These are phyloP conservation scores for Damaliscus lunatus DNA, from an alignment of 2,113 vertebrate species.

Conservation along the genomic window DNA sequence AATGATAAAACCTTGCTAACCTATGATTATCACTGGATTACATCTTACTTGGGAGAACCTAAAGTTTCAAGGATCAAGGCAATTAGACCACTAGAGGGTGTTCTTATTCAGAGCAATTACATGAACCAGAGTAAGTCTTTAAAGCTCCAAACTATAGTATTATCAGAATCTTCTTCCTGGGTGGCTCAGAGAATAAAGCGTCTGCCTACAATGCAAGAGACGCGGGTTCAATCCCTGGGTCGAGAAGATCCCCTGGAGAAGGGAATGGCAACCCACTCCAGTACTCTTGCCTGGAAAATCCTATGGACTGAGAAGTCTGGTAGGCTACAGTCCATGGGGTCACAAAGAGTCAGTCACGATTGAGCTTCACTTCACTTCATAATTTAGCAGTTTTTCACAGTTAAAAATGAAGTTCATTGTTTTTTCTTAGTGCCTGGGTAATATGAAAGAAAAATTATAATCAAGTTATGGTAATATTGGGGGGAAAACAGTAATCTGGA, in stretches of 20 bases:
- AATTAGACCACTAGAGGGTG: neutral
- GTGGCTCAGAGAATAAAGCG: no score
- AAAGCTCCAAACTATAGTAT: neutral
- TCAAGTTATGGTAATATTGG: neutral
- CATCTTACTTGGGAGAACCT: neutral
- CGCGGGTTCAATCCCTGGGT: no score
- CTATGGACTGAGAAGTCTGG: no score
- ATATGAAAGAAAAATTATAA: neutral
- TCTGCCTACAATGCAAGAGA: no score
- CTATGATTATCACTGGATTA: neutral
- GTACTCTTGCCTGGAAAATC: no score
- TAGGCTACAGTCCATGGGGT: no score
- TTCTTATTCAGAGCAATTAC: neutral
- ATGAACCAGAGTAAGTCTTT: neutral
- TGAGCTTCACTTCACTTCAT: neutral
- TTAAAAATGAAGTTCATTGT: constrained; percentile 1
- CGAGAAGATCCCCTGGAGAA: no score
- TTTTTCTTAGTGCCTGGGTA: neutral
- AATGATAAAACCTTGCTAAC: neutral
- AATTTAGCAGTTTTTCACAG: neutral
- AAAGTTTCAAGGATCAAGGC: neutral
- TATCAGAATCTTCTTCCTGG: neutral
- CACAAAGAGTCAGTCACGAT: rapidly evolving
- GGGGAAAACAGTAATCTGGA: neutral
- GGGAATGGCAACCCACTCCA: no score